phyloP scores from a whole-genome alignment of 1,140 invertebrate genomes.

The Lordiphosa clarofinis region DNA sequence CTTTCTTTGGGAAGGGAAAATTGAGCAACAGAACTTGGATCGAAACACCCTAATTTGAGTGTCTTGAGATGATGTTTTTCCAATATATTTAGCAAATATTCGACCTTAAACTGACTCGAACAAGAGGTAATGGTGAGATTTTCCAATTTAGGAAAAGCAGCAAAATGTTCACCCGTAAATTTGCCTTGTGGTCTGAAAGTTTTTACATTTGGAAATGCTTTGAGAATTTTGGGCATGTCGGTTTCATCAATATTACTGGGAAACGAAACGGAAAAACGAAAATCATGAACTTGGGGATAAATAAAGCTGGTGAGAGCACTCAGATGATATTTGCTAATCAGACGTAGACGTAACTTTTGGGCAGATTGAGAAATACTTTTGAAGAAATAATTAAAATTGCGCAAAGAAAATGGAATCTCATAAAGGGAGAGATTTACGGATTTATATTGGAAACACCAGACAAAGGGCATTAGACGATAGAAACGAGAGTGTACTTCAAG shows the following conservation, averaged over 20 bases:
- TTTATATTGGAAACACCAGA: conserved; percentile 32
- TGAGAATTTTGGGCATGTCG: conserved; percentile 23
- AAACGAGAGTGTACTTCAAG: conserved; percentile 35
- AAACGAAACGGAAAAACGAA: conserved; percentile 26
- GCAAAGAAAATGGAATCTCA: no score
- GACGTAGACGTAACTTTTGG: conserved; percentile 12
- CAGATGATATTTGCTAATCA: conserved; percentile 10
- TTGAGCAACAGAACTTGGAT: neutral
- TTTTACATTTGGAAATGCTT: conserved; percentile 43
- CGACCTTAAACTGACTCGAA: neutral
- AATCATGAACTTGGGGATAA: conserved; percentile 37
- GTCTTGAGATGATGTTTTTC: conserved; percentile 18
- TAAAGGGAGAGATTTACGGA: conserved; percentile 11
- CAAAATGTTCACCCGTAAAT: conserved; percentile 40
- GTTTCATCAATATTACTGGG: conserved; percentile 13
- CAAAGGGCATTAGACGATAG: conserved; percentile 19
- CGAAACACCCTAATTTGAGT: conserved; percentile 22
- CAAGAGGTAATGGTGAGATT: conserved; percentile 39
- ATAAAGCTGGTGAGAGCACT: conserved; percentile 10
- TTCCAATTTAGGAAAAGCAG: conserved; percentile 21
- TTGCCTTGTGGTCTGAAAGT: conserved; percentile 48
- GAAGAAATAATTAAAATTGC: conserved; percentile 30
- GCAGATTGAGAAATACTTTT: conserved; percentile 19
- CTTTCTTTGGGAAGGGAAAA: conserved; percentile 20
- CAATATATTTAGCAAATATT: conserved; percentile 29